These are phyloP conservation scores for Heliothis subflexa DNA, from an alignment of 1,140 invertebrate genomes.

Conservation along the genomic window DNA sequence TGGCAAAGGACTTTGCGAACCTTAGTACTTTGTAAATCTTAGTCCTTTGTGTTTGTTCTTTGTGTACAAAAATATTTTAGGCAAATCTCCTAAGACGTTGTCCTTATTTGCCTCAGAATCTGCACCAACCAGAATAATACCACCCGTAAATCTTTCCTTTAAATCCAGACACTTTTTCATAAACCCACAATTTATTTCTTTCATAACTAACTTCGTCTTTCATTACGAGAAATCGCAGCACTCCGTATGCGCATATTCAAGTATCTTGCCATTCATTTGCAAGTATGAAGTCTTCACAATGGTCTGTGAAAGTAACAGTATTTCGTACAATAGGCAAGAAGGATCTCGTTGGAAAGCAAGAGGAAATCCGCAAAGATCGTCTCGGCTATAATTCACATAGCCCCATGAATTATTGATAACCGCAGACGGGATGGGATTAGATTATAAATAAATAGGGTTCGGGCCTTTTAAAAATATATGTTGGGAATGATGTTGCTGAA, in stretches of 20 bases:
- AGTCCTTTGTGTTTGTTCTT: no score
- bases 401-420: slow-evolving; percentile 75
- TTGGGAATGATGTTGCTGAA: slow-evolving; percentile 13
- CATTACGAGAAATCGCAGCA: slow-evolving; percentile 6
- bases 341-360: slow-evolving; percentile 58
- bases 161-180: neutral
- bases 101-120: neutral
- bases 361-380: slow-evolving; percentile 71
- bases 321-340: slow-evolving; percentile 28
- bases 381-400: slow-evolving; percentile 65
- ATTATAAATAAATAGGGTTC: slow-evolving; percentile 70
- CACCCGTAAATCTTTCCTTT: neutral
- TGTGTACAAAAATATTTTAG: no score
- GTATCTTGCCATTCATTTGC: slow-evolving; percentile 28
- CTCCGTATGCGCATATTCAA: slow-evolving; percentile 40
- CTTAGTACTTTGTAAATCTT: no score
- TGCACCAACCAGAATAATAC: neutral
- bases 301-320: slow-evolving; percentile 36
- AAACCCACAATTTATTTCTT: neutral
- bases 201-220: slow-evolving; percentile 23
- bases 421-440: slow-evolving; percentile 54
- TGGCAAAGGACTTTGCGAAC: no score
- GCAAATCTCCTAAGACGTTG: no score
- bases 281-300: slow-evolving; percentile 35
- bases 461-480: slow-evolving; percentile 42